Conservation (phyloP, 2,113 vertebrate genomes). For the Vidua chalybeata region DNA sequence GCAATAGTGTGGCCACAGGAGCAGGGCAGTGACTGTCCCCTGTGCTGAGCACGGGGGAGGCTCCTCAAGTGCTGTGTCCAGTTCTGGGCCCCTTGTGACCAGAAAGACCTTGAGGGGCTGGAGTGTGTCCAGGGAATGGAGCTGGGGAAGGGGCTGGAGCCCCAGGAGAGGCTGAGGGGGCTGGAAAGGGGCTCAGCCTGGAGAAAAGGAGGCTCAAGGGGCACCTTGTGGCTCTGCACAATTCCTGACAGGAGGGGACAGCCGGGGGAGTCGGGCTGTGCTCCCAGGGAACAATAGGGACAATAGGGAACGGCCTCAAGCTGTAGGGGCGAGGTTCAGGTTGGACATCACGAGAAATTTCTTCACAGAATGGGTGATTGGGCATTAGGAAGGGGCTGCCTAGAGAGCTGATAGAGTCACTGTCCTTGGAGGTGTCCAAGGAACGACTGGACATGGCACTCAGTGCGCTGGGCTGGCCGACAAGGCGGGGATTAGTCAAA, state of each 20-base stretch:
- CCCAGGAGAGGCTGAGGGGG: neutral
- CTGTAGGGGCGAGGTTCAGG: neutral
- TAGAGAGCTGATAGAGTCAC: neutral
- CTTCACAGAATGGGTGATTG: neutral
- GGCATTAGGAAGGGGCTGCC: neutral
- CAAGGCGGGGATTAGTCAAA: accelerated
- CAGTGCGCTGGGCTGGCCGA: neutral
- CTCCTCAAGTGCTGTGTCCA: neutral
- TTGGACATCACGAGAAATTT: neutral
- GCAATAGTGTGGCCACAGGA: neutral
- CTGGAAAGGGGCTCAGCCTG: neutral
- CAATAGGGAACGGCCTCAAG: accelerated
- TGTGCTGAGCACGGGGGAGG: neutral
- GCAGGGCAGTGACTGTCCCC: neutral
- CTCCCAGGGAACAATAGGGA: neutral
- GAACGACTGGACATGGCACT: neutral
- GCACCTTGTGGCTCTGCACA: neutral
- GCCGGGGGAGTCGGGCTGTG: accelerated
- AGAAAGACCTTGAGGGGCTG: neutral
- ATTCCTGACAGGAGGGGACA: neutral
- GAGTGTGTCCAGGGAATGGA: accelerated
- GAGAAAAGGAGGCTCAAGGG: neutral
- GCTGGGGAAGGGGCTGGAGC: neutral
- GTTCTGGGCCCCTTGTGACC: neutral
- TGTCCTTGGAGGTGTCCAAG: neutral